Evolutionary conservation across 1,140 invertebrate genomes (phyloP).

Genomic region (Trachymyrmex septentrionalis): DNA sequence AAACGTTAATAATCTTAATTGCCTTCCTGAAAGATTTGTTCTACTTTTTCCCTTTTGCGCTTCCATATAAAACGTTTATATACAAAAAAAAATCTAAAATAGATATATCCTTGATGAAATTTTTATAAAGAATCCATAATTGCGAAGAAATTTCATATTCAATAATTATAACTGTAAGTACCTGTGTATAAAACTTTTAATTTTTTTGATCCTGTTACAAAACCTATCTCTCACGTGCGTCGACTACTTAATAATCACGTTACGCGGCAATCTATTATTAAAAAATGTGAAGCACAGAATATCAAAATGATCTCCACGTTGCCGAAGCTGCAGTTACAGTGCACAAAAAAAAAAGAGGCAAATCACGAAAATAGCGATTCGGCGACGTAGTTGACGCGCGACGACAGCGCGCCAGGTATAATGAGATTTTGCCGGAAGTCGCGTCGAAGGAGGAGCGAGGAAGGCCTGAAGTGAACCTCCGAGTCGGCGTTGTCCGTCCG

Average conservation of each 20-base stretch:
- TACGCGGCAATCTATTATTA: slow-evolving; percentile 8
- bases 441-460: slow-evolving; percentile 19
- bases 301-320: slow-evolving; percentile 2
- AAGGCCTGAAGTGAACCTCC: neutral
- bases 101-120: neutral
- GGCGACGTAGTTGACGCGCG: slow-evolving; percentile 10
- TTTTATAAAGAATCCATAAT: neutral
- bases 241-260: neutral
- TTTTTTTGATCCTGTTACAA: neutral
- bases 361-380: slow-evolving; percentile 35
- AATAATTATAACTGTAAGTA: neutral
- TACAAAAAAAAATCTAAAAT: neutral
- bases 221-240: neutral
- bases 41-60: neutral
- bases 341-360: slow-evolving; percentile 48
- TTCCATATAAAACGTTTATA: too few relatives aligned
- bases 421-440: slow-evolving; percentile 70
- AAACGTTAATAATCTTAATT: neutral
- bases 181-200: neutral
- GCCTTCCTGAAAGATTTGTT: neutral
- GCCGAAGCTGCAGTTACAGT: neutral
- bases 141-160: neutral
- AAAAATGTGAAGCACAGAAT: neutral
- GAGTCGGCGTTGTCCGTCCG: neutral
- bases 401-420: slow-evolving; percentile 57